phyloP scores from a whole-genome alignment of 2,888 invertebrate genomes.

The Drosophila monieri region DNA sequence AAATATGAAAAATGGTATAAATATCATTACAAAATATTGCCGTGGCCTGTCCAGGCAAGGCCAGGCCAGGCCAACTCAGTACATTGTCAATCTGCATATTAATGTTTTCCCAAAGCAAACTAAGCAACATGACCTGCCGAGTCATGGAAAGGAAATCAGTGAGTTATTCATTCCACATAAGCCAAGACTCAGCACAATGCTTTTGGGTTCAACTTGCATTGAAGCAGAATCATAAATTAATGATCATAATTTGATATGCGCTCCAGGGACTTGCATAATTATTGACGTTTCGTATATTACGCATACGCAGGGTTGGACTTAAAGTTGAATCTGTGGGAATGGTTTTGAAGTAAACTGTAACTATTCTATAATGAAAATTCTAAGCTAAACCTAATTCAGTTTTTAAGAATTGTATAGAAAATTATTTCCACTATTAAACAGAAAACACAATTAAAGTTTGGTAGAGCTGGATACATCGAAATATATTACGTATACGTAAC shows the following conservation, averaged over 20 bases:
- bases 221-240: constrained; percentile 11
- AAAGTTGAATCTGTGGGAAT: background rate
- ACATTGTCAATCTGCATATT: constrained; percentile 26
- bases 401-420: too few species aligned
- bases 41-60: background rate
- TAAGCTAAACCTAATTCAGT: too few species aligned
- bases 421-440: background rate
- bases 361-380: too few species aligned
- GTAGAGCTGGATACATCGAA: background rate
- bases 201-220: constrained; percentile 20
- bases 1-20: constrained; percentile 19
- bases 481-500: background rate
- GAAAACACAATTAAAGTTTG: background rate
- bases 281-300: background rate
- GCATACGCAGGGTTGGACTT: background rate
- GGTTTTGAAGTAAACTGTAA: background rate
- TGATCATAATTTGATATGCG: constrained; percentile 21
- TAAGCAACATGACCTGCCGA: background rate
- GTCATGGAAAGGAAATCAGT: constrained; percentile 12
- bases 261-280: constrained; percentile 9
- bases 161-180: constrained; percentile 10
- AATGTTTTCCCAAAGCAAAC: constrained; percentile 16
- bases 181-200: background rate
- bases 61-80: constrained; percentile 6
- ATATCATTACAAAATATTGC: constrained; percentile 29